Percentiles rank a stretch among this genome's conserved stretches.
Evolutionary conservation across 37 sponge, comb jelly and placozoan genomes (phyloP).

Genomic region (Hexactinellida sp.): DNA sequence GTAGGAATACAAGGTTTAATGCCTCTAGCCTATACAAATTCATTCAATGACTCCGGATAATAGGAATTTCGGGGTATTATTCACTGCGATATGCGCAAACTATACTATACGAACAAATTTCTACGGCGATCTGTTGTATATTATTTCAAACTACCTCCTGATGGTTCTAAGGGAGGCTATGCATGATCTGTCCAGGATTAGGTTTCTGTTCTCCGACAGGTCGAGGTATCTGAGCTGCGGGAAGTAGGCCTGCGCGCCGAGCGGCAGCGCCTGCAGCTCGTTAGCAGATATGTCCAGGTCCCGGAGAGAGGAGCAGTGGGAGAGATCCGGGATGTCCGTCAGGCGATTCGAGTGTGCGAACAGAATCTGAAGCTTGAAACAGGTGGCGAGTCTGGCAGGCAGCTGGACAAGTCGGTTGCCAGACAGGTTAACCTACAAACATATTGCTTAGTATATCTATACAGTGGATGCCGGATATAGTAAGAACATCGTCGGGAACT

Average conservation of each 20-base stretch:
- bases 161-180: not conserved
- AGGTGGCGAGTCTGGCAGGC: constrained; percentile 21
- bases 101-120: no score
- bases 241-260: constrained; percentile 23
- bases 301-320: not conserved
- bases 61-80: no score
- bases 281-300: not conserved
- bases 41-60: no score
- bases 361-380: constrained; percentile 32
- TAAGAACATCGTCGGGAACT: no score
- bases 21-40: no score
- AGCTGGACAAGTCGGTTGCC: constrained; percentile 39
- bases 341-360: constrained; percentile 37
- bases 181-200: not conserved
- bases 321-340: constrained; percentile 22
- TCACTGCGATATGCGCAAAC: no score
- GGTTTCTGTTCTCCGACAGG: constrained; percentile 36
- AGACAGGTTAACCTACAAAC: constrained; percentile 36
- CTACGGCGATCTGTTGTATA: not conserved
- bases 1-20: no score
- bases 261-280: not conserved
- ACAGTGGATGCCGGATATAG: no score
- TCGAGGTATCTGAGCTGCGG: constrained; percentile 33
- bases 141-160: not conserved
- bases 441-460: not conserved